Percentiles rank a stretch among this genome's conserved stretches.
phyloP scores from a whole-genome alignment of 2,888 invertebrate genomes.

The Synanthedon andrenaeformis region DNA sequence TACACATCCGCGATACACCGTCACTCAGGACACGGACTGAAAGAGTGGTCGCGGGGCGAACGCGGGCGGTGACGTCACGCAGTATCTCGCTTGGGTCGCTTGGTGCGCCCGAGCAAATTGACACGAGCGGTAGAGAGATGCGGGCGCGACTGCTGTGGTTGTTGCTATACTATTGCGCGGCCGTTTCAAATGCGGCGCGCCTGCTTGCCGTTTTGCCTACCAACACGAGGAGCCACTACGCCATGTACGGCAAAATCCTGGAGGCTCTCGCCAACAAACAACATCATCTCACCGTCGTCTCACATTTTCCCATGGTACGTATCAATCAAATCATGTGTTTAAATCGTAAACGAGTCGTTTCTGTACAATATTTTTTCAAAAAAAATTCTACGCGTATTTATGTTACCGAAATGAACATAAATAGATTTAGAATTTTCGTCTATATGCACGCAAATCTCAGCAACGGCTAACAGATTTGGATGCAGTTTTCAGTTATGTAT shows the following conservation, averaged over 20 bases:
- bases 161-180: slow-evolving; percentile 23
- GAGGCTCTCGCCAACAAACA: slow-evolving; percentile 49
- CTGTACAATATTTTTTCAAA: background rate
- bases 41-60: background rate
- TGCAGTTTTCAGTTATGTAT: no score
- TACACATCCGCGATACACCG: no score
- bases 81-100: slow-evolving; percentile 18
- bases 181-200: slow-evolving; percentile 39
- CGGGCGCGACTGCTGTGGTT: slow-evolving; percentile 42
- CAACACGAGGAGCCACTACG: slow-evolving; percentile 65
- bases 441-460: no score
- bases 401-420: no score
- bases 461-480: no score
- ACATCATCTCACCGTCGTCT: slow-evolving; percentile 57
- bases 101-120: slow-evolving; percentile 27
- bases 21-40: no score
- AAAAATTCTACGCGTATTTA: background rate
- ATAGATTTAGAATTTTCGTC: no score
- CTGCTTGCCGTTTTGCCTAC: slow-evolving; percentile 61
- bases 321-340: slow-evolving; percentile 3
- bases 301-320: slow-evolving; percentile 63
- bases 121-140: slow-evolving; percentile 47
- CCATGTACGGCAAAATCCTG: slow-evolving; percentile 61
- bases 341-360: background rate
- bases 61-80: slow-evolving; percentile 21